Evolutionary conservation across 2,113 vertebrate species (phyloP), one percentile per base, ranked within the genome.

Genomic region (Bos indicus): DNA sequence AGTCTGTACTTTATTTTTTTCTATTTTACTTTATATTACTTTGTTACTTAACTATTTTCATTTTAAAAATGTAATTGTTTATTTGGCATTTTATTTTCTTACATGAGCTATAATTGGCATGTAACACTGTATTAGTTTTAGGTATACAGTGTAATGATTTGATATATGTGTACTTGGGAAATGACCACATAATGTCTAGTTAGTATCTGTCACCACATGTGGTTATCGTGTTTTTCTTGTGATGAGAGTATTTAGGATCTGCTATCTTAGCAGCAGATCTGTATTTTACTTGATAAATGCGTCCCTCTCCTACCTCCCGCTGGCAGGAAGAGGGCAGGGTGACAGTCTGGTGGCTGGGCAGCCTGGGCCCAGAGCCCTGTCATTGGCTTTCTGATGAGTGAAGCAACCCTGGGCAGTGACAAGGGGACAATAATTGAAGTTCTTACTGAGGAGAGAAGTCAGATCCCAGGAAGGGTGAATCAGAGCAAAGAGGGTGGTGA

Each of bases 341-440:
- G 3, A 17, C 17, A 23, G 28, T 16, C 19, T 30, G 23, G 25
- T 64, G 74, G 6, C 23, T 12, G 1, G 2, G 43, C n/a, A n/a
- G 4, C 9, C 2, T 23, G 19, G 2, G 14, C 51, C 3, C 1
- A 10, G 26, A 56, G 25, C 28, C 7, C 15, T 5, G 0, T 40
- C 7, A 3, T 19, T 51, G 40, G 5, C 60, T 17, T 40, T 43
- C 28, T 8, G 48, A 23, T 52, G 43, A 85, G 5, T 46, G 17
- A 26, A 60, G 6, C 48, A 52, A 26, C 26, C 43, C 33, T 16
- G 64, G 51, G 10, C 1, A 0, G 25, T 36, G 43, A 67, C 19
- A 26, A 15, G 28, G 13, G 48, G 54, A 16, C 92, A 33, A 12
- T 33, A 33, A 46, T 51, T 36, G 4, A 0, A 54, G 26, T 26